These are phyloP conservation scores for Orycteropus afer DNA, from an alignment of 2,113 vertebrate species.

Conservation along the genomic window DNA sequence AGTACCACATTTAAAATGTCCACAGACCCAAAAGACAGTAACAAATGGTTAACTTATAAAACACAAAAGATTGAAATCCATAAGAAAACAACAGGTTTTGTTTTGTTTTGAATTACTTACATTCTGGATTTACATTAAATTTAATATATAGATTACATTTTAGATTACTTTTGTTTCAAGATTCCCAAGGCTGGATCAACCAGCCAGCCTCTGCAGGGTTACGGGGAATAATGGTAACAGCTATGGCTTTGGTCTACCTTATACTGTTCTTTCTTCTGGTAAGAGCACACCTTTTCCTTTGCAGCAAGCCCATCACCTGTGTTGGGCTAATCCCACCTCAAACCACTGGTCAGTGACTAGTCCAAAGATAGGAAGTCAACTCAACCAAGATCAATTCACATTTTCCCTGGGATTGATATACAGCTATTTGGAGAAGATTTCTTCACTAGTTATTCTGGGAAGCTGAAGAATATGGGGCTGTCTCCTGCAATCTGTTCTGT, in stretches of 20 bases:
- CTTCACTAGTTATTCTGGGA: background rate
- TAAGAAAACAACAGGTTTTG: background rate
- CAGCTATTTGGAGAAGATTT: background rate
- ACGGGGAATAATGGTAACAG: background rate
- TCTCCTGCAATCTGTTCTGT: background rate
- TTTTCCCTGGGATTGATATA: background rate
- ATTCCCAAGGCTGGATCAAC: background rate
- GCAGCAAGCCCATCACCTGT: background rate
- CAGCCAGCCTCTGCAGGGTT: background rate
- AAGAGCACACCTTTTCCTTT: background rate
- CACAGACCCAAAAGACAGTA: background rate
- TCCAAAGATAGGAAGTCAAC: background rate
- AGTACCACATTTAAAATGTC: background rate
- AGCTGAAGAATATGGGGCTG: background rate
- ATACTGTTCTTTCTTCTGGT: background rate
- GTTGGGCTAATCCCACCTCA: too few species aligned
- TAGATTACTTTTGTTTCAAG: conserved; percentile 1
- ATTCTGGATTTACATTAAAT: too few species aligned
- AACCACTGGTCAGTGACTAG: background rate
- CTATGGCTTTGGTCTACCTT: background rate
- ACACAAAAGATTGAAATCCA: background rate
- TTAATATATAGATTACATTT: background rate
- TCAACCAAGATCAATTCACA: background rate
- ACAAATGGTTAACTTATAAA: too few species aligned
- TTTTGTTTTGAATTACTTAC: too few species aligned